Evolutionary conservation across 2,797 vertebrate species (phyloP).

Genomic region (Pipistrellus nathusii): DNA sequence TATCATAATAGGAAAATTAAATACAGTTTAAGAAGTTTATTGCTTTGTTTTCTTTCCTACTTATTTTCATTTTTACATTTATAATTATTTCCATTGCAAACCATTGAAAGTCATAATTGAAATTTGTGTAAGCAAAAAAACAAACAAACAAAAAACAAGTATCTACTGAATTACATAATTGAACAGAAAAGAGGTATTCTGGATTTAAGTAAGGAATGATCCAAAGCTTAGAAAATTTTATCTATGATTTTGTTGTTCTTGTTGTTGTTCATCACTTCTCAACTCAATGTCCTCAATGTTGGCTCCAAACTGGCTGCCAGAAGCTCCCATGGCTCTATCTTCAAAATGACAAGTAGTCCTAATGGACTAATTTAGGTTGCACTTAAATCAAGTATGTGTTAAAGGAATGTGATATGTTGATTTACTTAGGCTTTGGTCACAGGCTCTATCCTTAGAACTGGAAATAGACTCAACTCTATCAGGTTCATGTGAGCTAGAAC

Average conservation of each 20-base stretch:
- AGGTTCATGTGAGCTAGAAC: not conserved
- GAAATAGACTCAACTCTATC: not conserved
- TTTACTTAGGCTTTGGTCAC: not conserved
- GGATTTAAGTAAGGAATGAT: not conserved
- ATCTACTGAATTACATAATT: not conserved
- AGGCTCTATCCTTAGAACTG: not conserved
- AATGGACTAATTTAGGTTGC: not conserved
- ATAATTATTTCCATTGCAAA: not conserved
- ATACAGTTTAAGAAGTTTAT: constrained; percentile 14
- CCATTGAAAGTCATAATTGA: not conserved
- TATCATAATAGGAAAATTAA: not conserved
- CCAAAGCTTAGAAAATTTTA: not conserved
- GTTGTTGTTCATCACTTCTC: not conserved
- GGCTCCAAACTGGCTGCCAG: not conserved
- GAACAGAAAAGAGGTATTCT: not conserved
- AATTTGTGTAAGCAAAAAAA: not conserved
- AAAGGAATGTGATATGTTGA: not conserved
- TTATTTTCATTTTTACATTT: constrained; percentile 18
- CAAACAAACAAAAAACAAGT: not conserved
- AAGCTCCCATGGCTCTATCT: not conserved
- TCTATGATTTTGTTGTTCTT: not conserved
- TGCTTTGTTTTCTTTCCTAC: not conserved
- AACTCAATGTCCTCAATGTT: not conserved
- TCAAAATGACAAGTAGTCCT: not conserved
- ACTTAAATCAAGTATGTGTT: not conserved